Percentiles rank a stretch among this genome's conserved stretches.
These are phyloP conservation scores for Chloroceryle inda DNA, from an alignment of 2,797 vertebrate species.

Conservation along the genomic window DNA sequence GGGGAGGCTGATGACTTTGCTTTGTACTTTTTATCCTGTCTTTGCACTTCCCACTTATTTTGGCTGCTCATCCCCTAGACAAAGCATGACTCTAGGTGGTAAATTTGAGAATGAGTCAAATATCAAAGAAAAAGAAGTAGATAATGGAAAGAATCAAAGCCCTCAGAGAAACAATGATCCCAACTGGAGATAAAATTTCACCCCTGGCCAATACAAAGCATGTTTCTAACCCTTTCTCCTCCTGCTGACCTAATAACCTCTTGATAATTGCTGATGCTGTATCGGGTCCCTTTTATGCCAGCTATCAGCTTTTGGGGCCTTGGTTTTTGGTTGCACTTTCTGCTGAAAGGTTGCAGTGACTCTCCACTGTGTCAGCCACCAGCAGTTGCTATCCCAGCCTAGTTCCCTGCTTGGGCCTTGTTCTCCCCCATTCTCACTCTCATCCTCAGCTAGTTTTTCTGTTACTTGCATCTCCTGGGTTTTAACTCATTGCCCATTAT, in stretches of 20 bases:
- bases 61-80: background rate
- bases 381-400: background rate
- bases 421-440: background rate
- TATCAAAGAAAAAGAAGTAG: background rate
- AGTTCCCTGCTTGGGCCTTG: background rate
- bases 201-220: background rate
- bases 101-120: background rate
- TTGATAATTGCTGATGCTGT: background rate
- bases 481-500: background rate
- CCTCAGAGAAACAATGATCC: background rate
- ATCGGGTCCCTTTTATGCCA: background rate
- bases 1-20: background rate
- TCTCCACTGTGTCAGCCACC: background rate
- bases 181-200: background rate
- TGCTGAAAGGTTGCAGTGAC: background rate
- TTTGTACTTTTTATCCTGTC: background rate
- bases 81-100: background rate
- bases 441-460: background rate
- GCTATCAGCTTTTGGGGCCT: background rate
- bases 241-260: background rate
- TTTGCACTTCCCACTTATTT: background rate
- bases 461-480: background rate
- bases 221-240: background rate
- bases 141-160: background rate
- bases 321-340: background rate